These are phyloP conservation scores for Camelus bactrianus DNA, from an alignment of 2,113 vertebrate species.

Conservation along the genomic window DNA sequence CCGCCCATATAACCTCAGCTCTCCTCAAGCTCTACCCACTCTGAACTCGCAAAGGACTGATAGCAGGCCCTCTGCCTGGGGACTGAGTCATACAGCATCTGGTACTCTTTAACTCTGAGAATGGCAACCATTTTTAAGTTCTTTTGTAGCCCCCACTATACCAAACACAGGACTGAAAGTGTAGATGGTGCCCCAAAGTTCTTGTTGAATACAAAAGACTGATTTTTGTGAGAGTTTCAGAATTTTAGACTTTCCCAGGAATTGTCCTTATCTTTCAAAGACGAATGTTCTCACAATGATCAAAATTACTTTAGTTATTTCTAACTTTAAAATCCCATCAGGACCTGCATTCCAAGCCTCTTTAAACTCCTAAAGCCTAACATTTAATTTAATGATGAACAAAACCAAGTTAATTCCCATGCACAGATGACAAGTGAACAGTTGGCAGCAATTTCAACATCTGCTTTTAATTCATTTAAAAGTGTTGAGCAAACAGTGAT, in stretches of 20 bases:
- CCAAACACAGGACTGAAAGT: background rate
- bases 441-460: constrained; percentile 61
- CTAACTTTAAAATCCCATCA: constrained; percentile 40
- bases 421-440: constrained; percentile 55
- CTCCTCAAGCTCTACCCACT: background rate
- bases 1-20: background rate
- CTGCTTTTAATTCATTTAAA: constrained; percentile 75
- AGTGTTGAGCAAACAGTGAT: constrained; percentile 61
- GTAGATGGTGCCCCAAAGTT: background rate
- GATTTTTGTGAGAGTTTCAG: constrained; percentile 32
- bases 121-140: background rate
- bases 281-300: constrained; percentile 49
- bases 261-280: constrained; percentile 56
- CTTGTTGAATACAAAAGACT: constrained; percentile 21
- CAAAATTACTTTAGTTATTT: constrained; percentile 53
- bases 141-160: background rate
- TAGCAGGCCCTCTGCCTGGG: background rate
- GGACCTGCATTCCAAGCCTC: background rate
- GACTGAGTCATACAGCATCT: background rate
- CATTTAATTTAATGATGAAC: constrained; percentile 67
- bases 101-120: constrained; percentile 23
- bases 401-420: constrained; percentile 66
- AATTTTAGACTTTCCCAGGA: constrained; percentile 34
- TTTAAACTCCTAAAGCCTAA: constrained; percentile 61
- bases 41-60: background rate